Evolutionary conservation across 2,797 vertebrate genomes (phyloP), one percentile per base, ranked within the genome.

Genomic region (Premnoplex brunnescens): DNA sequence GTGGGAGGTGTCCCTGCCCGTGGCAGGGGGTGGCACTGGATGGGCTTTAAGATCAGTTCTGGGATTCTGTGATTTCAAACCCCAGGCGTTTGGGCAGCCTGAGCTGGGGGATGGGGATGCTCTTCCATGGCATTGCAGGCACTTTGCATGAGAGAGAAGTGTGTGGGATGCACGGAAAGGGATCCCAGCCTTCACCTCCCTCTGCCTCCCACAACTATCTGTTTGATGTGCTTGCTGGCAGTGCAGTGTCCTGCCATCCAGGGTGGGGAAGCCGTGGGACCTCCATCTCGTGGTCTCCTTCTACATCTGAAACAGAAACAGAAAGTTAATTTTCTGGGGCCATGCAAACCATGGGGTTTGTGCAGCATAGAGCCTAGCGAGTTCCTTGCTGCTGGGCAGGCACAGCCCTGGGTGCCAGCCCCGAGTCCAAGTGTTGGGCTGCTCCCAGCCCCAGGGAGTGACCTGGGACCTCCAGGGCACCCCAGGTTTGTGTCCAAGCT

Each of bases 111-210:
- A 4, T 8, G 43, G 52, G 37, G 48, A 9, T 6, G 4, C 15
- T 56, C 28, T 23, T 23, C 2, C 2, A 36, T 36, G 71, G 4
- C 26, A 23, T 12, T 37, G 34, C 24, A 18, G 56, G 77, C 49
- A 8, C 11, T 6, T 19, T 34, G 54, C 23, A 2, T 0, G 0
- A 49, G n/a, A 64, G 0, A 49, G 36, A 64, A 18, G 32, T 0
- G 0, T 2, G 4, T 55, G 79, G 54, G 69, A 13, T 28, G 32
- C 32, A 7, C 8, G 28, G 32, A 48, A 24, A 17, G 27, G 15
- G 34, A 43, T 63, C 15, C 10, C 80, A 52, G 36, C 51, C 51
- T 23, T 49, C 1, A 1, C 37, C 55, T 48, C 51, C 78, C 62
- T n/a, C 30, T 43, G 30, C 20, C 60, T 43, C 23, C 62, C 43